phyloP scores from a whole-genome alignment of 2,113 vertebrate genomes.

The Paracanthobrama guichenoti region DNA sequence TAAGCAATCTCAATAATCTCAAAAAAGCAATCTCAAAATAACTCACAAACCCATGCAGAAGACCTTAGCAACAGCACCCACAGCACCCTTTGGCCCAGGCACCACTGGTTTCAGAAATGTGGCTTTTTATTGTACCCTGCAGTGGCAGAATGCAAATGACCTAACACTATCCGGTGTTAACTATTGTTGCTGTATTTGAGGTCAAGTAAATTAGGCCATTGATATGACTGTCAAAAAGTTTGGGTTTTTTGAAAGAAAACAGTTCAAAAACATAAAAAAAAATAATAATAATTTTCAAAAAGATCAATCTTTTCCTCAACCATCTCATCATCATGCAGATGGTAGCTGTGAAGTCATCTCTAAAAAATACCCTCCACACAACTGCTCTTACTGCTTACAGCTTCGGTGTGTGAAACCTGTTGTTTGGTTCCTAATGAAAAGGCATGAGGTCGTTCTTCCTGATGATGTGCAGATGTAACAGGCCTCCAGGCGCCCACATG shows the following conservation, averaged over 20 bases:
- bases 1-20: no score
- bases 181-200: not conserved
- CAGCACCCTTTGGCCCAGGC: not conserved
- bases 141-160: not conserved
- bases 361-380: not conserved
- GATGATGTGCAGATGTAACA: slow-evolving; percentile 27
- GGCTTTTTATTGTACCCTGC: not conserved
- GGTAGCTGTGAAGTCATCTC: not conserved
- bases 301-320: not conserved
- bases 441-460: not conserved
- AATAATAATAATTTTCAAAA: not conserved
- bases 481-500: slow-evolving; percentile 38
- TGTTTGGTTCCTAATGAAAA: slow-evolving; percentile 27
- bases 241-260: not conserved
- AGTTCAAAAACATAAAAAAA: not conserved
- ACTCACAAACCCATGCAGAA: not conserved
- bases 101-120: not conserved
- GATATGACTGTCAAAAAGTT: not conserved
- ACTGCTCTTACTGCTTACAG: not conserved
- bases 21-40: no score
- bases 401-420: not conserved
- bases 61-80: not conserved
- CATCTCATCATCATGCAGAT: not conserved
- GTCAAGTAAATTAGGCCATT: not conserved
- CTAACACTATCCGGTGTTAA: not conserved